Evolutionary conservation across 1,140 invertebrate species (phyloP).

Genomic region (Atta texana): DNA sequence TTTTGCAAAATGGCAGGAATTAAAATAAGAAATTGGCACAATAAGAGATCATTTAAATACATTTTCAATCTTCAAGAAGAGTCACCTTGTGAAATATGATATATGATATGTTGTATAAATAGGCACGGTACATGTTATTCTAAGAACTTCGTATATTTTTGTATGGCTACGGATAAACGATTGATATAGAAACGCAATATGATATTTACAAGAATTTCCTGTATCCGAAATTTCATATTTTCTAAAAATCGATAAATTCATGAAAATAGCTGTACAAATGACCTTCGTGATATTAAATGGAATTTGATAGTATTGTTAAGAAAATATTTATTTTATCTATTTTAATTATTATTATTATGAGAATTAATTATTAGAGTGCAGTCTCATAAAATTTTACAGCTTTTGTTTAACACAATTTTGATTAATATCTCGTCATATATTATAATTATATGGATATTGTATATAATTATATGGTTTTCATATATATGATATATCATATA

Average conservation of each 20-base stretch:
- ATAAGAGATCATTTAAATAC: constrained; percentile 13
- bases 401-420: constrained; percentile 5
- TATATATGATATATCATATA: too few species aligned
- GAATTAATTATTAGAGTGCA: not conserved
- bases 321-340: constrained; percentile 8
- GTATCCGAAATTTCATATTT: constrained; percentile 32
- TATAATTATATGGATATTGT: constrained; percentile 7
- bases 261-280: not conserved
- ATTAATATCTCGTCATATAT: not conserved
- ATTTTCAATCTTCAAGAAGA: constrained; percentile 10
- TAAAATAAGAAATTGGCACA: constrained; percentile 11
- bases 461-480: not conserved
- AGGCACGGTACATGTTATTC: not conserved
- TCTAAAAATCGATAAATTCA: not conserved
- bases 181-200: constrained; percentile 28
- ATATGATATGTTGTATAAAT: not conserved
- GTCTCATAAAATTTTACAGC: not conserved
- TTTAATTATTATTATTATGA: not conserved
- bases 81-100: not conserved
- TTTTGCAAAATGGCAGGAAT: not conserved
- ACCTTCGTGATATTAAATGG: constrained; percentile 2
- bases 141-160: constrained; percentile 14
- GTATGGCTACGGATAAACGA: constrained; percentile 19
- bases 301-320: not conserved
- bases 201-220: constrained; percentile 18